Evolutionary conservation across 2,113 vertebrate species (phyloP), one percentile per base, ranked within the genome.

Genomic region (Prionailurus viverrinus): DNA sequence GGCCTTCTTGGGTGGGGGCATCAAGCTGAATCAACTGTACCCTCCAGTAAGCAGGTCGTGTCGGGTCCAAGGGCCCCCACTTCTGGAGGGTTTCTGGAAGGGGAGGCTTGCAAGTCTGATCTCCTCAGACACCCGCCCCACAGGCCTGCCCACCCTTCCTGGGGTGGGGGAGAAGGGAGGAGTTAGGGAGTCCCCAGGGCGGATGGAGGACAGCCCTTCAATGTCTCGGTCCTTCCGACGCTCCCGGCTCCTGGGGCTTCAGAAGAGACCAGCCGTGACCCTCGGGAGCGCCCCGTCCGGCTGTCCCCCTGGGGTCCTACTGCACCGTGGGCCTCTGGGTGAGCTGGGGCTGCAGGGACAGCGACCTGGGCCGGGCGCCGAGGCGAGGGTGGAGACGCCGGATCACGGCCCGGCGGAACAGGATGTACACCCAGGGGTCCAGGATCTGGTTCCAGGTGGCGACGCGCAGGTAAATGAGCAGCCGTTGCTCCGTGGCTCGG

Each of bases 391-490:
- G 98, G 68, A 99, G 27, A 13, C 99, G 99, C 81, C 98, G 99
- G 69, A 99, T 98, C 76, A 99, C 99, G 0, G 99, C 98, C 83
- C 99, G 98, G 0, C 99, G 99, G 98, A 99, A 99, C 11, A 99
- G 98, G 98, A 99, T 99, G 98, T 99, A 99, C 18, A 99, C 99
- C 99, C 99, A 99, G 39, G 99, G 99, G 96, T 99, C 99, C 66
- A 99, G 98, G 98, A 99, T 99, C 99, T 99, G 99, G 98, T 99
- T 99, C 99, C 99, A 99, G 6, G 99, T 99, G 93, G 99, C 99
- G 94, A 99, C 99, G 4, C 99, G 99, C 85, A 99, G 86, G 97
- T 99, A 99, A 53, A 99, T 99, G 61, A 99, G 98, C 73, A 99
- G 99, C 92, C 98, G 95, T 39, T 80, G 81, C 95, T 99, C 99